These are phyloP conservation scores for Stomorhina lunata DNA, from an alignment of 2,888 invertebrate species.

Conservation along the genomic window DNA sequence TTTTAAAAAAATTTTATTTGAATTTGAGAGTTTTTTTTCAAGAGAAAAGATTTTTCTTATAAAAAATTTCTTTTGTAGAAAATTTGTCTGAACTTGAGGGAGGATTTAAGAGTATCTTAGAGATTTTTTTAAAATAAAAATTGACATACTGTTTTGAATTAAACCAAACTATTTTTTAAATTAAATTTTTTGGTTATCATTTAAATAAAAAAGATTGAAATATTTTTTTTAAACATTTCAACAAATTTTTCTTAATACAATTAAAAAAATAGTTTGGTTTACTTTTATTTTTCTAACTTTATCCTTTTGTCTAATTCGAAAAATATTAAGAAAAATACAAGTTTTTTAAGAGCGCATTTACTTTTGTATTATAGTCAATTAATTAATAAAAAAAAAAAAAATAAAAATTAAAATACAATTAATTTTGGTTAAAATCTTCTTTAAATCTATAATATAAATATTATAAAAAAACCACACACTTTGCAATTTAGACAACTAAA, in stretches of 20 bases:
- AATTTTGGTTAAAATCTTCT: conserved; percentile 34
- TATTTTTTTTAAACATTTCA: not conserved
- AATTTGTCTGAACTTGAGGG: too few species aligned
- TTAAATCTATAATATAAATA: conserved; percentile 39
- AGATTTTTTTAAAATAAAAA: not conserved
- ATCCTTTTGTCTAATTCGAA: not conserved
- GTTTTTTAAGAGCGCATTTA: conserved; percentile 60
- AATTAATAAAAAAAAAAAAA: conserved; percentile 37
- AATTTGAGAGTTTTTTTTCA: too few species aligned
- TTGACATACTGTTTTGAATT: conserved; percentile 5
- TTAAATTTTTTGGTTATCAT: too few species aligned
- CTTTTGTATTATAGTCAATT: conserved; percentile 65
- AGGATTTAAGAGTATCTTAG: too few species aligned
- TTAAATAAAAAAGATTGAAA: too few species aligned
- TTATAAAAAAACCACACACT: conserved; percentile 28
- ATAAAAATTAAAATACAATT: conserved; percentile 3
- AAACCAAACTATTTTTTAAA: not conserved
- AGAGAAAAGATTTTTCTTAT: too few species aligned
- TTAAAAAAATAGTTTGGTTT: conserved; percentile 18
- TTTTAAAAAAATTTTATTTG: too few species aligned
- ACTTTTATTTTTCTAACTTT: not conserved
- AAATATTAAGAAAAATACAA: conserved; percentile 3
- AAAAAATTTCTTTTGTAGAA: too few species aligned
- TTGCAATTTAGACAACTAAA: conserved; percentile 54
- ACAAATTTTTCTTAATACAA: not conserved